These are phyloP conservation scores for Hydraecia micacea DNA, from an alignment of 2,888 invertebrate genomes.

Conservation along the genomic window DNA sequence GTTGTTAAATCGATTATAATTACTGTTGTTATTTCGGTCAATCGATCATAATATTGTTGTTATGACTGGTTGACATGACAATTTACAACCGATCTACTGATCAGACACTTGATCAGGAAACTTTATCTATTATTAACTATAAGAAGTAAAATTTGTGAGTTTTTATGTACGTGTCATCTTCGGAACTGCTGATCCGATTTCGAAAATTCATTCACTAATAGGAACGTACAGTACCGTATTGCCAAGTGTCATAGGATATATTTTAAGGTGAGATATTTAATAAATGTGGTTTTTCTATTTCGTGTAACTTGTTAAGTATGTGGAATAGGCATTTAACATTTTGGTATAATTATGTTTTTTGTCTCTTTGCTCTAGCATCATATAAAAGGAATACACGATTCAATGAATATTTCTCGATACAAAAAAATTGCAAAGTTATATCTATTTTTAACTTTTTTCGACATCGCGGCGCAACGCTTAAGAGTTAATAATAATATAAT, in stretches of 20 bases:
- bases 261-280: too few relatives aligned
- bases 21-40: slow-evolving; percentile 20
- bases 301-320: too few relatives aligned
- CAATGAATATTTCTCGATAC: too few relatives aligned
- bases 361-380: too few relatives aligned
- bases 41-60: neutral
- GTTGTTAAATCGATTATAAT: slow-evolving; percentile 15
- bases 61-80: slow-evolving; percentile 5
- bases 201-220: neutral
- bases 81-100: slow-evolving; percentile 1
- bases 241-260: neutral
- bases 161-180: neutral
- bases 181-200: neutral
- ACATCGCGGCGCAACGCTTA: too few relatives aligned
- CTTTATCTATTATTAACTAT: neutral
- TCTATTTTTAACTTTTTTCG: too few relatives aligned
- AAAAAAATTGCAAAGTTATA: too few relatives aligned
- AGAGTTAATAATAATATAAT: too few relatives aligned
- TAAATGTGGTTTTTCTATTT: too few relatives aligned
- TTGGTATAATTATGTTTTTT: too few relatives aligned
- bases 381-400: too few relatives aligned
- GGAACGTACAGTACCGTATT: neutral
- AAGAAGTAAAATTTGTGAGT: neutral
- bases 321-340: too few relatives aligned
- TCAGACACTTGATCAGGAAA: neutral